Evolutionary conservation across 2,797 vertebrate species (phyloP), one percentile per base, ranked within the genome.

Genomic region (Myotis findleyi): DNA sequence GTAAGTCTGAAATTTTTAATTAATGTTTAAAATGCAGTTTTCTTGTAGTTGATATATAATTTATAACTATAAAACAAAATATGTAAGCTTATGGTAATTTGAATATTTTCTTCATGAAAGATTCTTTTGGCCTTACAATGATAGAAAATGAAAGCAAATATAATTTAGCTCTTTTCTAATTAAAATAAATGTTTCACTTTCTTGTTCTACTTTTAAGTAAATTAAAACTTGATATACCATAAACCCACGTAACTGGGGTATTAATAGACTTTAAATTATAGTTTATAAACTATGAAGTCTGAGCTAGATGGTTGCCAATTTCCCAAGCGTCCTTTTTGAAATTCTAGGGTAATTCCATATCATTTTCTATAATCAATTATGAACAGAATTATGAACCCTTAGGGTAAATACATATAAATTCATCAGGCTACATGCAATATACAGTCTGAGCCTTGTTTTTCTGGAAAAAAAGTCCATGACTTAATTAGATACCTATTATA

Each of bases 21-120:
- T 97, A 98, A 98, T 97, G 57, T 97, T 98, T 98, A 95, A 98
- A 97, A 96, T 96, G 64, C 84, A 83, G 33, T 95, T 98, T 95
- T 75, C 96, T 97, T 98, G 92, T 95, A 97, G 80, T 97, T 98
- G 88, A 96, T 98, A 96, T 97, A 98, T 98, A 97, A 98, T 98
- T 98, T 96, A 97, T 96, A 96, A 44, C 44, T 95, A 89, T 97
- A 97, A 95, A 95, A 96, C 57, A 96, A 95, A 97, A 87, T 90
- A 96, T 88, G 27, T 95, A 96, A 97, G 92, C 41, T 87, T 92
- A 92, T 0, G 0, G 33, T 90, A 82, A 93, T 72, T 79, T 66
- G 69, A 97, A 93, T 95, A 69, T 92, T 96, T 97, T 96, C 92
- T 86, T 21, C 80, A 73, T 97, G 94, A 97, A 97, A 89, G 77